Conservation (phyloP, 1,140 invertebrate genomes). For the Drosophila kepulauana region DNA sequence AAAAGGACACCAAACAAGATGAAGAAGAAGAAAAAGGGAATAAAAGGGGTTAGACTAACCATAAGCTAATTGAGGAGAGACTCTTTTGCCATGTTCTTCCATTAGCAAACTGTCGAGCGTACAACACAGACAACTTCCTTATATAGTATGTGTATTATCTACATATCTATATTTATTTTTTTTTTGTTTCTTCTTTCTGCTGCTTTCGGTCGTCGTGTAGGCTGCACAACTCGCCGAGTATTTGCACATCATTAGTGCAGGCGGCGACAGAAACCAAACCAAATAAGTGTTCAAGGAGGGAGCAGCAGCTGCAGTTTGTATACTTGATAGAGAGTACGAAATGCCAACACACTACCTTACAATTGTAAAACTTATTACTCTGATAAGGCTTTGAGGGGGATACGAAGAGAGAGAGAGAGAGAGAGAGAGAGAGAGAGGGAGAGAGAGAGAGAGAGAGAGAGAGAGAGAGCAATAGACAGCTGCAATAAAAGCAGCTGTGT, state of each 20-base stretch:
- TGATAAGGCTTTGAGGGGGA: background rate
- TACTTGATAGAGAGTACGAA: background rate
- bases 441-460: background rate
- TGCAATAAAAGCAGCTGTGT: background rate
- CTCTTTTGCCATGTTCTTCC: constrained; percentile 18
- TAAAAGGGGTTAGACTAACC: constrained; percentile 38
- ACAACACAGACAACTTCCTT: background rate
- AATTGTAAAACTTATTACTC: background rate
- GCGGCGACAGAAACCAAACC: constrained; percentile 32
- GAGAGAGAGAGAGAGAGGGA: background rate
- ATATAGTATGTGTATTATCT: background rate
- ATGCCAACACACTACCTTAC: background rate
- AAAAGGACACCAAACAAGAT: constrained; percentile 30
- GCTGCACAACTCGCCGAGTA: constrained; percentile 37
- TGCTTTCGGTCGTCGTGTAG: no score
- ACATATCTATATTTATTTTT: constrained; percentile 9
- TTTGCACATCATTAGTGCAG: constrained; percentile 75
- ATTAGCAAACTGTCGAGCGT: constrained; percentile 34
- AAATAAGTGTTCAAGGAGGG: constrained; percentile 19
- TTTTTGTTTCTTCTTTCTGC: constrained; percentile 6
- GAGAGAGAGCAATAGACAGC: background rate
- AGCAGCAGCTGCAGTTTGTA: constrained; percentile 33
- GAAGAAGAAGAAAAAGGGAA: background rate
- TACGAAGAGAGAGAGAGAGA: background rate
- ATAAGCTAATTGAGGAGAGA: constrained; percentile 65